These are phyloP conservation scores for Synanthedon andrenaeformis DNA, from an alignment of 2,888 invertebrate genomes.

Conservation along the genomic window DNA sequence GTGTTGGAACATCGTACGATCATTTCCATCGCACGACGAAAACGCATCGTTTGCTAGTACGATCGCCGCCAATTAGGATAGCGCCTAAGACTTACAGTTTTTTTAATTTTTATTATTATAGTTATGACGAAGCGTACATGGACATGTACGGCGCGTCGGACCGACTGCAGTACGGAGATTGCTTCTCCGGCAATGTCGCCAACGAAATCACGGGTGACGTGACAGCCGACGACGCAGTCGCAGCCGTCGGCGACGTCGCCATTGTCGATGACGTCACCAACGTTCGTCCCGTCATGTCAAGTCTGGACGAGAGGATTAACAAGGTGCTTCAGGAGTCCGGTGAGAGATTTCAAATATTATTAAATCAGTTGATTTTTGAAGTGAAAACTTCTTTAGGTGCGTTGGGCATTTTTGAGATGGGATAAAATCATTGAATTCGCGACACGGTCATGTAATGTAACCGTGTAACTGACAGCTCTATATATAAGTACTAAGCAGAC, in stretches of 20 bases:
- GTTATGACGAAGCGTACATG: constrained; percentile 59
- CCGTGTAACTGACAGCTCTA: no score
- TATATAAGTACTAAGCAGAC: no score
- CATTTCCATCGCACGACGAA: no score
- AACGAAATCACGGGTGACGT: neutral
- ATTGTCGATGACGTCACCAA: neutral
- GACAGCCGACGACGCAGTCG: constrained; percentile 2
- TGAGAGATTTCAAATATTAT: constrained; percentile 10
- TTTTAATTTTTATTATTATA: constrained; percentile 7
- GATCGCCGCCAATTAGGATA: no score
- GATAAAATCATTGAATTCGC: no score
- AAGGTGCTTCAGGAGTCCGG: constrained; percentile 36
- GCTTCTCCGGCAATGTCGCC: constrained; percentile 27
- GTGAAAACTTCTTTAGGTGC: no score
- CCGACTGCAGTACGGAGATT: constrained; percentile 56
- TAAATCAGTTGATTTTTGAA: neutral
- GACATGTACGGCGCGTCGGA: constrained; percentile 59
- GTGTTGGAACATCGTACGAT: no score
- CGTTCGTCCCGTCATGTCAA: constrained; percentile 4
- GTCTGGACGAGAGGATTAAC: constrained; percentile 47
- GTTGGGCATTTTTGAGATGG: no score
- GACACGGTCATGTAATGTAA: no score
- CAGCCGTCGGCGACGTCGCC: neutral
- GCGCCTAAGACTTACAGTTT: no score
- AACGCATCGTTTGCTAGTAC: no score